Evolutionary conservation across 1,140 invertebrate species (phyloP).

Genomic region (Cydia amplana): DNA sequence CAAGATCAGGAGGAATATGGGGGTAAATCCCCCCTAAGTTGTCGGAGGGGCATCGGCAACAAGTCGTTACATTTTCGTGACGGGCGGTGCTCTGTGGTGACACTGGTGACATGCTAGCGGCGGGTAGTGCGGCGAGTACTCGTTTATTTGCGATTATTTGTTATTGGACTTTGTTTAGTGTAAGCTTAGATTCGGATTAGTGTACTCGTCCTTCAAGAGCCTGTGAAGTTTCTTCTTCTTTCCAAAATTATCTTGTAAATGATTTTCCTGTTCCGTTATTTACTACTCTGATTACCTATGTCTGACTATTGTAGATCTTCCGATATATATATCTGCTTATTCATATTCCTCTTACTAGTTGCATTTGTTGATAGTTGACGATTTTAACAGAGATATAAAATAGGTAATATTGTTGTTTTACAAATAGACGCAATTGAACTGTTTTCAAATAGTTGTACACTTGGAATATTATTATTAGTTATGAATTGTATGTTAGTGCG

Average conservation of each 20-base stretch:
- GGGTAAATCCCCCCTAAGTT: not conserved
- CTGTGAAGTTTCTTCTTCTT: conserved; percentile 11
- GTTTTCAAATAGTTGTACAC: not conserved
- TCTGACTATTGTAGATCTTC: conserved; percentile 21
- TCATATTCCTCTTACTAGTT: conserved; percentile 35
- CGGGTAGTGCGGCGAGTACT: conserved; percentile 69
- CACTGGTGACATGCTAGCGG: conserved; percentile 53
- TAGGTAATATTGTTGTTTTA: not conserved
- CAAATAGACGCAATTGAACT: not conserved
- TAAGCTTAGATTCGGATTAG: conserved; percentile 50
- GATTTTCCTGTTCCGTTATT: not conserved
- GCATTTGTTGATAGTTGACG: conserved; percentile 1
- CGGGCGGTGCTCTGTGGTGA: not conserved
- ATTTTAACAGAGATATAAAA: not conserved
- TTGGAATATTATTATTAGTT: not conserved
- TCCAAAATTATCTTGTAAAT: not conserved
- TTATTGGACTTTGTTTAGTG: conserved; percentile 63
- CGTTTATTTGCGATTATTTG: conserved; percentile 71
- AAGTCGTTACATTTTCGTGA: not conserved
- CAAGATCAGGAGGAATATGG: conserved; percentile 1
- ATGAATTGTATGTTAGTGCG: conserved; percentile 9
- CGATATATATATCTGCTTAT: conserved; percentile 34
- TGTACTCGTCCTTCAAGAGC: conserved; percentile 61
- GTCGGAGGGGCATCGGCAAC: no score
- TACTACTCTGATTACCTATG: not conserved